Evolutionary conservation across 2,888 invertebrate genomes (phyloP).

Genomic region (Eilema sororculum): DNA sequence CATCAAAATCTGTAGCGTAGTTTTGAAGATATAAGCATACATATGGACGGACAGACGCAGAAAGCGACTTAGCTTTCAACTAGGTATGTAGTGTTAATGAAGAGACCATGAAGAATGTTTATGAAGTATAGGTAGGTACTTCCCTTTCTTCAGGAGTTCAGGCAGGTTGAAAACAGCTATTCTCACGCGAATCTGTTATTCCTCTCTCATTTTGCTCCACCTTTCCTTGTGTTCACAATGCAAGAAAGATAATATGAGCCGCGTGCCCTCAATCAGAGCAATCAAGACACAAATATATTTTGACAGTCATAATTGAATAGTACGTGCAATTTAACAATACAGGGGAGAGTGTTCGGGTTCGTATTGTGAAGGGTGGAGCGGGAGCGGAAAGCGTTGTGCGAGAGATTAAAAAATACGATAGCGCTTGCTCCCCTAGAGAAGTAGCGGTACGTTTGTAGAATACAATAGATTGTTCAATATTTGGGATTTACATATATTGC

Average conservation of each 20-base stretch:
- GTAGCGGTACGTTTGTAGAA: too few relatives aligned
- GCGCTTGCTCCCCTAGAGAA: too few relatives aligned
- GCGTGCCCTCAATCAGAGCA: conserved; percentile 42
- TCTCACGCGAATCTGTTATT: background rate
- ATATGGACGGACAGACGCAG: too few relatives aligned
- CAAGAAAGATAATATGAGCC: conserved; percentile 34
- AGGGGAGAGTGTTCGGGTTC: conserved; percentile 23
- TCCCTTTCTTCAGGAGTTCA: background rate
- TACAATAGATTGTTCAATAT: too few relatives aligned
- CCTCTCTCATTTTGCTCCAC: background rate
- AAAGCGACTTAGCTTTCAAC: too few relatives aligned
- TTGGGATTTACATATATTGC: too few relatives aligned
- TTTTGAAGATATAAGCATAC: too few relatives aligned
- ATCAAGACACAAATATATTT: conserved; percentile 53
- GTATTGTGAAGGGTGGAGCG: background rate
- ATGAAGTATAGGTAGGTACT: too few relatives aligned
- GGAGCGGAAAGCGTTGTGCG: conserved; percentile 1
- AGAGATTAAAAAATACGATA: too few relatives aligned
- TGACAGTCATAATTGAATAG: conserved; percentile 58
- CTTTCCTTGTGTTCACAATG: conserved; percentile 10
- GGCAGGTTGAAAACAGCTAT: background rate
- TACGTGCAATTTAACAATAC: conserved; percentile 39
- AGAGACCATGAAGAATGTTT: too few relatives aligned
- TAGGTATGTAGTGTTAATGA: too few relatives aligned
- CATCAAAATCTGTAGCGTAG: too few relatives aligned